Evolutionary conservation across 1,140 invertebrate species (phyloP).

Genomic region (Cyclargus thomasi): DNA sequence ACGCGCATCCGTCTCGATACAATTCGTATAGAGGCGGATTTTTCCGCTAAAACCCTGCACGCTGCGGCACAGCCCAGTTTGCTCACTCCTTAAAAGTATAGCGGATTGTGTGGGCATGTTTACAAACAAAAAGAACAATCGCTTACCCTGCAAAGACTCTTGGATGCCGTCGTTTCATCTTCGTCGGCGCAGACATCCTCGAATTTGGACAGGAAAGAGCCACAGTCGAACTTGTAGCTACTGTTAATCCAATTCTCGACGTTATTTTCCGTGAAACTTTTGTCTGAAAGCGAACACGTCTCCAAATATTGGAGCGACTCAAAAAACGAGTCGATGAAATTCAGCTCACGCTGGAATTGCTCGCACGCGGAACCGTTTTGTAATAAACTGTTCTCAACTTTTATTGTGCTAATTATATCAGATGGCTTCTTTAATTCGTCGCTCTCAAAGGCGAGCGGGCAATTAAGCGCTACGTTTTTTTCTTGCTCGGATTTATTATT

Average conservation of each 20-base stretch:
- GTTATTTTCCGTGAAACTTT: constrained; percentile 43
- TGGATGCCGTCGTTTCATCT: constrained; percentile 64
- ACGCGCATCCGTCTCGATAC: too few relatives aligned
- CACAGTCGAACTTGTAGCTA: constrained; percentile 46
- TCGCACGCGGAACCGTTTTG: constrained; percentile 52
- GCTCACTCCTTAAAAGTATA: too few relatives aligned
- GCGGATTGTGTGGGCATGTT: constrained; percentile 26
- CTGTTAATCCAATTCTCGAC: constrained; percentile 50
- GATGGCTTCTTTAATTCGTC: constrained; percentile 65
- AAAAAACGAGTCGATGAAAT: constrained; percentile 70
- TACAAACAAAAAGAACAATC: constrained; percentile 52
- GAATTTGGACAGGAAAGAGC: constrained; percentile 49
- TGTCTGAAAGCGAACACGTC: constrained; percentile 50
- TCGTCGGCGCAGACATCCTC: constrained; percentile 51
- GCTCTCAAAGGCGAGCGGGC: constrained; percentile 38
- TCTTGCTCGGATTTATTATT: constrained; percentile 27
- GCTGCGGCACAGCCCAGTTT: too few relatives aligned
- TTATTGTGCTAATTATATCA: constrained; percentile 63
- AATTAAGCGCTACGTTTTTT: constrained; percentile 39
- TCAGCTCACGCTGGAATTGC: constrained; percentile 63
- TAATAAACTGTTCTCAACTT: constrained; percentile 49
- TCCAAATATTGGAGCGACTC: constrained; percentile 67
- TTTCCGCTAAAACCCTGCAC: too few relatives aligned
- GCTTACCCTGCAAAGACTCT: constrained; percentile 71
- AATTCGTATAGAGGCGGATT: too few relatives aligned